A percentile compares a stretch with the other conserved stretches of the same genome.
Conservation (phyloP, 2,113 vertebrate species). For the Vimba vimba region DNA sequence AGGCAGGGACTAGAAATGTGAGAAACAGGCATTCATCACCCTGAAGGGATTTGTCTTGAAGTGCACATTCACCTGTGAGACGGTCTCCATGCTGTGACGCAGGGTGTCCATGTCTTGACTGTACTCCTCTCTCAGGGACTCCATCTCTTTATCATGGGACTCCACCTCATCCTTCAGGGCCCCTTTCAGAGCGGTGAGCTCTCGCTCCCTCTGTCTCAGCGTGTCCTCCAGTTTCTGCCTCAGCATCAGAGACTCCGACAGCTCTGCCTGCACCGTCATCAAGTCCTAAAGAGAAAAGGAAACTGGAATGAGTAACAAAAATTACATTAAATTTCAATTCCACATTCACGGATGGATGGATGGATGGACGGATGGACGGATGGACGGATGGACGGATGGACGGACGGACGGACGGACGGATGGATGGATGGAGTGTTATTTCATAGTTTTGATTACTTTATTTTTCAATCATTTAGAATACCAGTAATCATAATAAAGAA, state of each 20-base stretch:
- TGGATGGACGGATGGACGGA: no score
- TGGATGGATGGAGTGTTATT: no score
- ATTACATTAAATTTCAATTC: no score
- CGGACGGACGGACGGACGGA: no score
- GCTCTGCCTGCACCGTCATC: conserved; percentile 78
- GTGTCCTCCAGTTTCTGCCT: conserved; percentile 83
- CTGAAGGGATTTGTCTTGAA: neutral
- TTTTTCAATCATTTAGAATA: no score
- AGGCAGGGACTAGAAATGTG: neutral
- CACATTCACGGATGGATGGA: neutral
- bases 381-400: no score
- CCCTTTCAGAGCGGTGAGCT: conserved; percentile 81
- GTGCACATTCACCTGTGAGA: conserved; percentile 78
- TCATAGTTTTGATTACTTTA: no score
- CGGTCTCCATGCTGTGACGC: conserved; percentile 82
- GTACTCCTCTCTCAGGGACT: conserved; percentile 84
- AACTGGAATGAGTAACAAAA: no score
- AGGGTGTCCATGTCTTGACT: conserved; percentile 83
- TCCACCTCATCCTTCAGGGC: conserved; percentile 82
- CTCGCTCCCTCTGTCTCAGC: conserved; percentile 77
- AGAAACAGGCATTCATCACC: neutral
- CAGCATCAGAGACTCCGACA: conserved; percentile 78
- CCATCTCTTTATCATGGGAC: conserved; percentile 78
- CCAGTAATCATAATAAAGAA: no score
- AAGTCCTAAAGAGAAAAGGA: conserved; percentile 76